Evolutionary conservation across 2,797 vertebrate genomes (phyloP), one percentile per base, ranked within the genome.

Genomic region (Pristis pectinata): DNA sequence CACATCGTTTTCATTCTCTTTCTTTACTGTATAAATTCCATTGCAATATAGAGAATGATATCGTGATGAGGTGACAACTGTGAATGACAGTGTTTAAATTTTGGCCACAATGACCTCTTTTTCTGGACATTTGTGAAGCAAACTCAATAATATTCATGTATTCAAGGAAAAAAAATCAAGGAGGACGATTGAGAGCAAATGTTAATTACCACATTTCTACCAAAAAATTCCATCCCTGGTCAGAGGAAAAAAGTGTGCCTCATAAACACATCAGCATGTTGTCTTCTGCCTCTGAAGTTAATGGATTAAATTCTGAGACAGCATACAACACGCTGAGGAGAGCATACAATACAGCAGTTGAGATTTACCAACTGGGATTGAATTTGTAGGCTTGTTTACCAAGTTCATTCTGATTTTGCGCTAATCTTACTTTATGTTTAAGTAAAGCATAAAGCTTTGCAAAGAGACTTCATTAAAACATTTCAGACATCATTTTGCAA

Each of bases 391-490:
- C 0, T 74, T 30, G 44, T 76, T 76, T 49, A 94, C 13, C 70
- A 76, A 94, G 5, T 70, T 49, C 64, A 49, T 94, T 94, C 8
- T 76, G 49, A 76, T 74, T 76, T 56, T 94, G 44, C 74, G 70
- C 72, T 53, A 70, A 94, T 76, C 44, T 22, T 56, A 94, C 44
- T 76, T 94, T 41, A 74, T 76, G 76, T 53, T 94, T 94, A 49
- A 24, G 30, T 30, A 94, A 74, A 74, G 70, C 70, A 72, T 56
- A 72, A 74, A 70, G 30, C 70, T 76, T 72, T 34, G 49, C 1
- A 94, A 94, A 94, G 30, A 53, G 27, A 56, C 70, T 24, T 53
- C 1, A 34, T 94, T 94, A 30, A 72, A 74, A 76, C 72, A 30
- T 74, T 30, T 34, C 72, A 30, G 24, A 53, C 4, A 76, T n/a